These are phyloP conservation scores for Anthopleura xanthogrammica DNA, from an alignment of 92 coral and sea anemone species.

Conservation along the genomic window DNA sequence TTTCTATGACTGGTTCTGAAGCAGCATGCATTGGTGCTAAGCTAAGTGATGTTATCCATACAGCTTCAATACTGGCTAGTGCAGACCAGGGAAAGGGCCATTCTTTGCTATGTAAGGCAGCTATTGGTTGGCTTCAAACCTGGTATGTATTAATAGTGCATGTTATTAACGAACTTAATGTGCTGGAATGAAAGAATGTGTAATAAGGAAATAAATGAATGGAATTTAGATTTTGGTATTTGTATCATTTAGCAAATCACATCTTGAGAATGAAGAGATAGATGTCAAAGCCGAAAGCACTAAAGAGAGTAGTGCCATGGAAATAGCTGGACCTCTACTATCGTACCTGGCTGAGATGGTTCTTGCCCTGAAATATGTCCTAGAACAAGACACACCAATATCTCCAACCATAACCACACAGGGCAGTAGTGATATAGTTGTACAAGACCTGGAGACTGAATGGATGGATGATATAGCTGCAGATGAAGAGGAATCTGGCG, in stretches of 20 bases:
- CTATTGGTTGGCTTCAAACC: conserved; percentile 82
- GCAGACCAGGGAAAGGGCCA: conserved; percentile 93
- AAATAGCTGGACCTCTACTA: conserved; percentile 78
- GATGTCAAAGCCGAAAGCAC: conserved; percentile 22
- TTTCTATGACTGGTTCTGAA: conserved; percentile 64
- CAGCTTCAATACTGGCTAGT: conserved; percentile 85
- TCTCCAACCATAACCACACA: conserved; percentile 55
- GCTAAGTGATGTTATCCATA: conserved; percentile 84
- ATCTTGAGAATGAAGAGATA: conserved; percentile 59
- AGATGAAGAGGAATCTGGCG: conserved; percentile 93
- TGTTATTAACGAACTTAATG: not conserved
- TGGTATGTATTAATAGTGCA: conserved; percentile 54
- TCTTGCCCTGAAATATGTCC: conserved; percentile 69
- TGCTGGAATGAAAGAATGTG: not conserved
- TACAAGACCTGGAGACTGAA: conserved; percentile 88
- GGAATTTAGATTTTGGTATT: not conserved
- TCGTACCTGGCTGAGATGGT: conserved; percentile 88
- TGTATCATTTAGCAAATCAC: conserved; percentile 53
- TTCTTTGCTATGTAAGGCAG: conserved; percentile 76
- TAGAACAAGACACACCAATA: conserved; percentile 78
- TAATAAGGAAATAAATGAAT: too few species aligned
- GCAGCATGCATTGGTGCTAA: conserved; percentile 79
- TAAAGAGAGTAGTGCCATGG: conserved; percentile 79
- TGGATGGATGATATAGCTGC: conserved; percentile 94
- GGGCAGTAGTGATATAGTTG: conserved; percentile 68